Conservation (phyloP, 2,797 vertebrate genomes). For the Dendrocincla tyrannina region DNA sequence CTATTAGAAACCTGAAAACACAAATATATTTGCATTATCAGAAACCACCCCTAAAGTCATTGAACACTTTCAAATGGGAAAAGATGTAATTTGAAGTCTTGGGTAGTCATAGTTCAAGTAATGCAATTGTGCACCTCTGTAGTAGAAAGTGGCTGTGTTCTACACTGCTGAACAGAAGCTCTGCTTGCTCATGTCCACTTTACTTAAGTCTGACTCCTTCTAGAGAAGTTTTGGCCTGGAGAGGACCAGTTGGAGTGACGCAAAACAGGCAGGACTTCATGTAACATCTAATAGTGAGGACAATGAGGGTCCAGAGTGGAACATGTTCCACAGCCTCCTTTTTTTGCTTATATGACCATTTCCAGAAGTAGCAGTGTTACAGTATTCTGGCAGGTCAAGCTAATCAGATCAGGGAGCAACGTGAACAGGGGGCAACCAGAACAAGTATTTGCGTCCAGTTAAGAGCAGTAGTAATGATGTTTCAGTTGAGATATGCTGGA, state of each 20-base stretch:
- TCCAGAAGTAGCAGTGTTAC: not conserved
- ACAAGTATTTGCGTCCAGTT: not conserved
- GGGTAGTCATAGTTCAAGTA: not conserved
- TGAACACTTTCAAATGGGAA: not conserved
- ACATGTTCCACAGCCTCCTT: not conserved
- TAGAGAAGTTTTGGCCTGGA: not conserved
- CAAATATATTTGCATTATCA: not conserved
- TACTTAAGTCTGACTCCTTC: not conserved
- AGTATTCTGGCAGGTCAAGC: not conserved
- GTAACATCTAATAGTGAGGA: not conserved
- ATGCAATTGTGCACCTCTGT: not conserved
- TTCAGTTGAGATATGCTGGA: not conserved
- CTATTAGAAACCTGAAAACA: not conserved
- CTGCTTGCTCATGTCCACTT: not conserved
- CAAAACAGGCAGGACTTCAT: not conserved
- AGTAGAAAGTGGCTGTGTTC: not conserved
- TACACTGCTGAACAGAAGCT: rapidly evolving
- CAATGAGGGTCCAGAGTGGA: not conserved
- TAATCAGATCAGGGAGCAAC: not conserved
- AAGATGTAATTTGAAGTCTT: not conserved
- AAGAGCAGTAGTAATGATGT: not conserved
- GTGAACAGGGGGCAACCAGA: not conserved
- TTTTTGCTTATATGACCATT: rapidly evolving
- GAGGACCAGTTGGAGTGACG: not conserved
- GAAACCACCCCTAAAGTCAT: not conserved